Base-by-base conservation (phyloP, 2,888 invertebrate species). In the Oeneis ivallda region DNA sequence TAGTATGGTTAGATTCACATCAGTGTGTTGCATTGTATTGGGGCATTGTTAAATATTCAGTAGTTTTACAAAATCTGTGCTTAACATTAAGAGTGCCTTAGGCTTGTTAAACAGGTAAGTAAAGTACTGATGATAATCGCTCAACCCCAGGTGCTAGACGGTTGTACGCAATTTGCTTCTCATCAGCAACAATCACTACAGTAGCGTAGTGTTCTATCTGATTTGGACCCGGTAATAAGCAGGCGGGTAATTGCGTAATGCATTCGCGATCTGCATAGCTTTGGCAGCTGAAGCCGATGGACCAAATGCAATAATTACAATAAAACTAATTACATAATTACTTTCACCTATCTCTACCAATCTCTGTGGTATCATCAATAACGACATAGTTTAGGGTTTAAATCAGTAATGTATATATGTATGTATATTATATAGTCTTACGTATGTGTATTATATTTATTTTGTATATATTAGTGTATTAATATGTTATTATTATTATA, bases 231-330 rank as follows among this genome's bases (percentile, higher is more conserved):
- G 19, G 19, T 54, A 54, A 54, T 54, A 54, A 39, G 53, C 34
- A 34, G 15, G 54, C 52, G 54, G n/a, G n/a, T 47, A 45, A 58
- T 47, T 45, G 47, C 58, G 34, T 58, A 32, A 58, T 13, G 45
- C 45, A 47, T 15, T 58, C 26, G 58, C 32, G 47, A 47, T 45
- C 45, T 47, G n/a, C 58, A 34, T 15, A 58, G 54, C 54, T 54
- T 37, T 15, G 15, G 32, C 52, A 13, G 34, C 7, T 15, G 37
- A 17, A 54, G 39, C 37, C 17, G 54, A 15, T 32, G 37, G 37
- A 17, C 54, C n/a, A 37, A 54, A 17, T 39, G 32, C 37, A 53
- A 34, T 54, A 37, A 37, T 54, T 54, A 39, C 52, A 34, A 52
- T 32, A 3, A 32, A 34, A 45, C 45, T 8, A 45, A 45, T 45